Evolutionary conservation across 2,888 invertebrate species (phyloP).

Genomic region (Ectobius pallidus): DNA sequence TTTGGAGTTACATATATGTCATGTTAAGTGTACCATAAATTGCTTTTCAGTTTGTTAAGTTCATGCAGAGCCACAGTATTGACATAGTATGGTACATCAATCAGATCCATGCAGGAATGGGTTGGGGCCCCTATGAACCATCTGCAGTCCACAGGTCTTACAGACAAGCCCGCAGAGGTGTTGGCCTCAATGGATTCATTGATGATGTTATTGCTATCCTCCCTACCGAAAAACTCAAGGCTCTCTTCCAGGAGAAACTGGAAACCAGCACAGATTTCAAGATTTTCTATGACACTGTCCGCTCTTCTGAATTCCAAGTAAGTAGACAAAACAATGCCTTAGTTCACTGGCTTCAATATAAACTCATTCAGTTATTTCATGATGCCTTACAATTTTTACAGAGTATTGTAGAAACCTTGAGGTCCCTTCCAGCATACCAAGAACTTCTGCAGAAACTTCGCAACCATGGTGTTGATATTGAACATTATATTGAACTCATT

Average conservation of each 20-base stretch:
- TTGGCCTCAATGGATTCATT: conserved; percentile 1
- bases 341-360: too few relatives aligned
- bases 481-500: too few relatives aligned
- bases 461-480: too few relatives aligned
- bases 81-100: neutral
- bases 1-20: too few relatives aligned
- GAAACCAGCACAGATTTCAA: conserved; percentile 7
- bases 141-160: too few relatives aligned
- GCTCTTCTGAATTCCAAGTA: neutral
- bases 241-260: neutral
- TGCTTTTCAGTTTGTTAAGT: neutral
- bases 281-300: neutral
- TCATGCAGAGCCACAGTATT: neutral
- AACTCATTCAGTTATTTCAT: too few relatives aligned
- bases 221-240: neutral
- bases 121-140: neutral
- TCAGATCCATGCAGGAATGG: neutral
- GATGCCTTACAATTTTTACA: too few relatives aligned
- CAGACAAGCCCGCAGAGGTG: neutral
- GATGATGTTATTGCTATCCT: neutral
- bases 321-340: too few relatives aligned
- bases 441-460: too few relatives aligned
- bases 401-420: too few relatives aligned
- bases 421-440: too few relatives aligned
- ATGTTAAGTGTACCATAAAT: too few relatives aligned